These are phyloP conservation scores for Phenganax marumi DNA, from an alignment of 92 coral and sea anemone species.

Conservation along the genomic window DNA sequence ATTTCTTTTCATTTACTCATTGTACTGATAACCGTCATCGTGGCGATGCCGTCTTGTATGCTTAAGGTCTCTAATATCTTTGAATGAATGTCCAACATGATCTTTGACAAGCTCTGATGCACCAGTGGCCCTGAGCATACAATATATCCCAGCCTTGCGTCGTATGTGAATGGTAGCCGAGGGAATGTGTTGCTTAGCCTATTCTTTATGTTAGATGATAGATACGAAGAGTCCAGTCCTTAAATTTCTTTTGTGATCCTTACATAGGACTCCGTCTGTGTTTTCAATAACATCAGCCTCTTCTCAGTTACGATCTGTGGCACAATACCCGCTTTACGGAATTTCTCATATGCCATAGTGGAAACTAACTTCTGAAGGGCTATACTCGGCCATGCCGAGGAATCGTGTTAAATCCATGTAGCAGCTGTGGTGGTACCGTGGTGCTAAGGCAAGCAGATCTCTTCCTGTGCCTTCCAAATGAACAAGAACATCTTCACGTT, in stretches of 20 bases:
- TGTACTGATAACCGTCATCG: too few species aligned
- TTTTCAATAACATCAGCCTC: too few species aligned
- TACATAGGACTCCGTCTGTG: background rate
- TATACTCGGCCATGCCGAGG: background rate
- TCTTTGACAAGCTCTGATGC: too few species aligned
- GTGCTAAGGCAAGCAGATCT: slow-evolving; percentile 24
- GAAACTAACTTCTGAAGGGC: background rate
- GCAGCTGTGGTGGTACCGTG: slow-evolving; percentile 21
- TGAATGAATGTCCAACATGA: slow-evolving; percentile 4
- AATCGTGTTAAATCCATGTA: slow-evolving; percentile 24
- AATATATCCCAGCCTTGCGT: slow-evolving; percentile 17
- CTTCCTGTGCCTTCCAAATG: too few species aligned
- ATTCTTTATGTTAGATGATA: slow-evolving; percentile 19
- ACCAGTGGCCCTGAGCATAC: slow-evolving; percentile 29
- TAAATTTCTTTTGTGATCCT: background rate
- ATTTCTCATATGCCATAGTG: slow-evolving; percentile 21
- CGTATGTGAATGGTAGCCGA: too few species aligned
- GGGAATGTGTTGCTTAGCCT: too few species aligned
- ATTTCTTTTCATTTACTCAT: too few species aligned
- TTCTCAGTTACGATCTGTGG: too few species aligned
- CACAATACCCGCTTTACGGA: slow-evolving; percentile 2
- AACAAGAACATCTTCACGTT: slow-evolving; percentile 23
- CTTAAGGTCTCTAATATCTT: background rate
- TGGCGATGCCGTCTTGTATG: too few species aligned
- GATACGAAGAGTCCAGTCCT: slow-evolving; percentile 2